A percentile compares a stretch with the other conserved stretches of the same genome.
Conservation (phyloP, 2,797 vertebrate genomes). For the Ciconia nigra region DNA sequence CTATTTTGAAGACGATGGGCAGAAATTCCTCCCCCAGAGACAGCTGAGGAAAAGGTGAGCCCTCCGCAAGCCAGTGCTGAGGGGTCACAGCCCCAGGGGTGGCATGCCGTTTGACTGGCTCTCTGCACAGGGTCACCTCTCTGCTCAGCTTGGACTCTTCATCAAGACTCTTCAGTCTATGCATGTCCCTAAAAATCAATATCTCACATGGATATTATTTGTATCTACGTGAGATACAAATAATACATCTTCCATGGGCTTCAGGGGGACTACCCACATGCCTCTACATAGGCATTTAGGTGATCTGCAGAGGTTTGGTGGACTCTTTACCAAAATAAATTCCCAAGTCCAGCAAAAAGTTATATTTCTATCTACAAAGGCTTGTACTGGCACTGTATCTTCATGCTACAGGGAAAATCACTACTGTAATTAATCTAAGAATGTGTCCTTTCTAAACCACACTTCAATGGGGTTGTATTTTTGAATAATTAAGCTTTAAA, state of each 20-base stretch:
- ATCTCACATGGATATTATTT: background rate
- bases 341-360: background rate
- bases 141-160: background rate
- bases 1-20: background rate
- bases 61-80: background rate
- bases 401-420: slow-evolving; percentile 26
- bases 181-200: background rate
- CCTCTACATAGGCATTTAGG: background rate
- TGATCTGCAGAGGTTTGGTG: background rate
- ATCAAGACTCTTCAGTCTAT: background rate
- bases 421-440: slow-evolving; percentile 69
- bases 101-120: background rate
- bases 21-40: background rate
- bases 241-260: background rate
- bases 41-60: background rate
- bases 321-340: background rate
- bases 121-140: no score
- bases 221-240: background rate
- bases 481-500: slow-evolving; percentile 76
- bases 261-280: background rate
- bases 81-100: background rate
- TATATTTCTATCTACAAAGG: background rate
- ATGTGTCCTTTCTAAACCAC: slow-evolving; percentile 56
- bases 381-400: background rate
- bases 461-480: slow-evolving; percentile 61